Evolutionary conservation across 2,797 vertebrate genomes (phyloP).

Genomic region (Paramormyrops hopkinsi): DNA sequence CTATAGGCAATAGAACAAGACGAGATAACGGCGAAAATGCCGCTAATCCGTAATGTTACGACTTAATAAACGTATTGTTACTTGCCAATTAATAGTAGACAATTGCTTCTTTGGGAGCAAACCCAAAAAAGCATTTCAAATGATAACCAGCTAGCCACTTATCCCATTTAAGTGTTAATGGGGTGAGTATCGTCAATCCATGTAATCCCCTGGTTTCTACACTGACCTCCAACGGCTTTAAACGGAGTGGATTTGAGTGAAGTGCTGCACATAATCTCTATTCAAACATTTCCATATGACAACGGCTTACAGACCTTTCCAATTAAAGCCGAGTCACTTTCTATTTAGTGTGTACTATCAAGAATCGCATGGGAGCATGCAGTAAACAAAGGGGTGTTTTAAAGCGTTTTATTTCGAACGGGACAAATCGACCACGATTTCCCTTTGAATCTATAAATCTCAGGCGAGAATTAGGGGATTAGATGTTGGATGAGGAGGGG

Average conservation of each 20-base stretch:
- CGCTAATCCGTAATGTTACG: conserved; percentile 47
- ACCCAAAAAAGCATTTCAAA: conserved; percentile 54
- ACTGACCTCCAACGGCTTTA: conserved; percentile 44
- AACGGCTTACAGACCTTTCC: conserved; percentile 59
- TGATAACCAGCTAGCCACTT: conserved; percentile 61
- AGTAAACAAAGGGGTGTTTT: conserved; percentile 77
- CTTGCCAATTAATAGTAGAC: conserved; percentile 54
- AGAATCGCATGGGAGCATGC: conserved; percentile 58
- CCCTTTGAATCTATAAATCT: conserved; percentile 72
- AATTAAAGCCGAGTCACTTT: conserved; percentile 72
- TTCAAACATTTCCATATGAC: conserved; percentile 79
- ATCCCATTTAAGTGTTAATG: conserved; percentile 60
- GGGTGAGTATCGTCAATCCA: conserved; percentile 67
- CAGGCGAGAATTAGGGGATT: conserved; percentile 82
- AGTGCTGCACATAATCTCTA: conserved; percentile 68
- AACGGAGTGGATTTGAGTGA: conserved; percentile 66
- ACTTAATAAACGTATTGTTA: conserved; percentile 37
- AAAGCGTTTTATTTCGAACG: conserved; percentile 62
- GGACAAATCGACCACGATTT: conserved; percentile 57
- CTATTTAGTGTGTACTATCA: conserved; percentile 54
- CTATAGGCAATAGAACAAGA: not conserved
- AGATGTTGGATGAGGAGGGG: conserved; percentile 72
- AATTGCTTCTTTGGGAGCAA: conserved; percentile 34
- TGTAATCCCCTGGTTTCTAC: conserved; percentile 61
- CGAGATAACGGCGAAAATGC: conserved; percentile 31